Conservation (phyloP, 2,797 vertebrate genomes). For the Arctocebus calabarensis region DNA sequence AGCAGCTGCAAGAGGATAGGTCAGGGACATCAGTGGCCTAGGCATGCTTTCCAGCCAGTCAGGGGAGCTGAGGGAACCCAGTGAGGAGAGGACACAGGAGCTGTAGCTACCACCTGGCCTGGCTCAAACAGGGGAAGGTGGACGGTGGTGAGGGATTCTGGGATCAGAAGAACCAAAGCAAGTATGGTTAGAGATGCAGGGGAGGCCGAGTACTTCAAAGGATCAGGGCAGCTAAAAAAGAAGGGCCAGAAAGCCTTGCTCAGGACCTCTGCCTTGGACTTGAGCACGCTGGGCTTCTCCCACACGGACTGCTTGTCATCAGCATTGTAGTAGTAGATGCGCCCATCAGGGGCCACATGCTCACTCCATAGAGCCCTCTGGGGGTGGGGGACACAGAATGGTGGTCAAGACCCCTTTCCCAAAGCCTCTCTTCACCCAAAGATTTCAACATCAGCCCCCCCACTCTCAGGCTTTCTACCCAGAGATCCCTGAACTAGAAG, state of each 20-base stretch:
- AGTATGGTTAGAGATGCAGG: constrained; percentile 27
- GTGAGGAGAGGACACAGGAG: neutral
- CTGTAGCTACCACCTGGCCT: constrained; percentile 27
- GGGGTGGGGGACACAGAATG: constrained; percentile 52
- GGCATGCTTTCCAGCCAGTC: neutral
- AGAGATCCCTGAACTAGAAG: constrained; percentile 23
- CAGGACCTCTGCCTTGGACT: constrained; percentile 87
- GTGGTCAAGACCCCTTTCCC: constrained; percentile 60
- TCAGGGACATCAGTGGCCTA: constrained; percentile 36
- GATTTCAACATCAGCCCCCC: constrained; percentile 38
- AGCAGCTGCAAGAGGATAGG: constrained; percentile 81
- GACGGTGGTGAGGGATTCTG: neutral
- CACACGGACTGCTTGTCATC: constrained; percentile 88
- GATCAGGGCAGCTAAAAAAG: constrained; percentile 59
- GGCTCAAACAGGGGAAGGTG: neutral
- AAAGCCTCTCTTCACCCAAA: constrained; percentile 55
- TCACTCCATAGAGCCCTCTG: constrained; percentile 88
- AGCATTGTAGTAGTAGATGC: constrained; percentile 87
- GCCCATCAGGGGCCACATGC: constrained; percentile 87
- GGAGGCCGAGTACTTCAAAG: constrained; percentile 11
- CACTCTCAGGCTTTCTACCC: constrained; percentile 49
- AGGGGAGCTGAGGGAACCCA: neutral
- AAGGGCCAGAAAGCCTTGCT: constrained; percentile 54
- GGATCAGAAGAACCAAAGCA: constrained; percentile 42
- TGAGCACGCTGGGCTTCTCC: constrained; percentile 88